Conservation (phyloP, 2,888 invertebrate species). For the Drosophila helvetica region DNA sequence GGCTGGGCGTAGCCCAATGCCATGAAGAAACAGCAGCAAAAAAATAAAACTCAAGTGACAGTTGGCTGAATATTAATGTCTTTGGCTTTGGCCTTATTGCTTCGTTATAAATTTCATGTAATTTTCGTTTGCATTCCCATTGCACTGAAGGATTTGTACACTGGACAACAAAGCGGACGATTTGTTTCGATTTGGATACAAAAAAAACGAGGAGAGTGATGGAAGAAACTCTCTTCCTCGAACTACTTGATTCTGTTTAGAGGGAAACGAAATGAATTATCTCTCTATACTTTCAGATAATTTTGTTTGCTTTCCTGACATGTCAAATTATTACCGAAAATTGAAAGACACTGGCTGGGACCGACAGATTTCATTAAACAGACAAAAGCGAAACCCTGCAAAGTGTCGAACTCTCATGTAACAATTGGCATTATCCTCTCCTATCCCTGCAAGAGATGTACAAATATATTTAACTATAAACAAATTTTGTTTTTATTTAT, state of each 20-base stretch:
- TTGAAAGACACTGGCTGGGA: constrained; percentile 52
- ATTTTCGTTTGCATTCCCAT: constrained; percentile 47
- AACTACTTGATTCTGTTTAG: too few relatives aligned
- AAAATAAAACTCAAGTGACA: constrained; percentile 56
- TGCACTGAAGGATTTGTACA: constrained; percentile 47
- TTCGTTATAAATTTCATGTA: constrained; percentile 60
- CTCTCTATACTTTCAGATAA: neutral
- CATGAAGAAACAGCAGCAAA: constrained; percentile 10
- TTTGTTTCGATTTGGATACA: neutral
- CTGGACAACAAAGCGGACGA: constrained; percentile 28
- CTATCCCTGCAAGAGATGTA: constrained; percentile 45
- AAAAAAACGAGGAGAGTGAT: neutral
- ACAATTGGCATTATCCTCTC: constrained; percentile 81
- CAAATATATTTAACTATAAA: constrained; percentile 46
- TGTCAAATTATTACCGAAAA: constrained; percentile 75
- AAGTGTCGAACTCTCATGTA: constrained; percentile 75
- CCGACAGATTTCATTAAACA: constrained; percentile 20
- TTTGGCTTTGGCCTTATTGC: constrained; percentile 57
- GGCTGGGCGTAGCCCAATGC: constrained; percentile 15
- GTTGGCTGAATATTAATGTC: constrained; percentile 74
- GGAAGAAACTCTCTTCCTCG: neutral
- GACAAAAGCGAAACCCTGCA: constrained; percentile 49
- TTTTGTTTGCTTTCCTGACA: constrained; percentile 29
- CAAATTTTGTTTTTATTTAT: constrained; percentile 44
- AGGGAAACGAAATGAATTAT: too few relatives aligned